Evolutionary conservation across 2,888 invertebrate genomes (phyloP).

Genomic region (Chirona hameri): DNA sequence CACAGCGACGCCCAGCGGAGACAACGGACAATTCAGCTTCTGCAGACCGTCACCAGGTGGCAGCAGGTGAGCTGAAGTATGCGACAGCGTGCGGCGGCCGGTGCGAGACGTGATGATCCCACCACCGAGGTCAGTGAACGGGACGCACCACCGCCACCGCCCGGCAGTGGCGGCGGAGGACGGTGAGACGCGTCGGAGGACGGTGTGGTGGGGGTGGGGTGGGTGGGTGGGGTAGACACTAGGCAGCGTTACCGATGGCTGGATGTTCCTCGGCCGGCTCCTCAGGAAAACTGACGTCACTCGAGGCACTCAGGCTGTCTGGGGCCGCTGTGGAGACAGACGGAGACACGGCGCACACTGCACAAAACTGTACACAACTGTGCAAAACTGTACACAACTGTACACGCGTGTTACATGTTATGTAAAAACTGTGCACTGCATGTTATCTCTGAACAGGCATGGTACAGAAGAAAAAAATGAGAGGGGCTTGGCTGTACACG

Average conservation of each 20-base stretch:
- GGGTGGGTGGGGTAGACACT: too few species aligned
- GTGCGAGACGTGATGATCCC: not conserved
- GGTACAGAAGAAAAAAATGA: too few species aligned
- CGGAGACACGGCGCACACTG: not conserved
- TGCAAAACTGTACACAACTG: too few species aligned
- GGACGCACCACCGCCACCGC: too few species aligned
- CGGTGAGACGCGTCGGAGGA: not conserved
- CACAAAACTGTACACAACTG: too few species aligned
- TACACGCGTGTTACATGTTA: too few species aligned
- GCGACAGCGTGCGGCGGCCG: not conserved
- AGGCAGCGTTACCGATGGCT: not conserved
- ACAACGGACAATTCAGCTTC: not conserved
- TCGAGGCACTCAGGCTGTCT: not conserved
- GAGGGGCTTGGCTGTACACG: too few species aligned
- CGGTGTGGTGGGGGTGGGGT: not conserved
- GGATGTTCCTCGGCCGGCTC: not conserved
- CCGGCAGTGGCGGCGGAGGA: not conserved
- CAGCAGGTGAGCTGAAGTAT: not conserved
- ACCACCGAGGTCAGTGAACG: not conserved
- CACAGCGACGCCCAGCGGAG: not conserved
- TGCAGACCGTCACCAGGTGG: not conserved
- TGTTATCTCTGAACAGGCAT: too few species aligned
- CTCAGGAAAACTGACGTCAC: conserved; percentile 13
- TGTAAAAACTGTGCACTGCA: too few species aligned
- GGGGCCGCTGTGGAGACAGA: not conserved